Evolutionary conservation across 1,140 invertebrate species (phyloP).

Genomic region (Heliconius nattereri): DNA sequence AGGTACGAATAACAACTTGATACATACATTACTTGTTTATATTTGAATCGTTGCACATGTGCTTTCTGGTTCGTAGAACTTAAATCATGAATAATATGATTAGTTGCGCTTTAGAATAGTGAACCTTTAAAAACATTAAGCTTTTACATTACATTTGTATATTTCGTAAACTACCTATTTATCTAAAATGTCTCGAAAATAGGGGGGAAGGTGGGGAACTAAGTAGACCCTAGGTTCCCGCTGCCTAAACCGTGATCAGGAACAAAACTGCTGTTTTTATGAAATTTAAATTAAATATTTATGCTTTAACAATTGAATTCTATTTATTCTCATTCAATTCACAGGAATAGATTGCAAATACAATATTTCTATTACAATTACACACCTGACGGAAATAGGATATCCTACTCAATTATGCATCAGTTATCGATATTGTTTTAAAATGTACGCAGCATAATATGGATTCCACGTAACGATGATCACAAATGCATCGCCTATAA

Average conservation of each 20-base stretch:
- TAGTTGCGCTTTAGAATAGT: not conserved
- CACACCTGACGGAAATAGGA: slow-evolving; percentile 41
- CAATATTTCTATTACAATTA: slow-evolving; percentile 17
- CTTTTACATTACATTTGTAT: not conserved
- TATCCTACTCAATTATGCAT: slow-evolving; percentile 39
- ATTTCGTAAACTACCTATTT: too few species aligned
- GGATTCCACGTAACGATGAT: slow-evolving; percentile 22
- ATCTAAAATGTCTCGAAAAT: too few species aligned
- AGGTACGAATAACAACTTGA: slow-evolving; percentile 31
- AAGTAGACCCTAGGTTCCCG: too few species aligned
- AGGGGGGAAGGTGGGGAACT: too few species aligned
- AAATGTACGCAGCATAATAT: slow-evolving; percentile 27
- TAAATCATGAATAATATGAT: slow-evolving; percentile 4
- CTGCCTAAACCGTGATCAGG: too few species aligned
- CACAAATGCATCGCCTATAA: slow-evolving; percentile 19
- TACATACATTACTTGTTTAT: slow-evolving; percentile 16
- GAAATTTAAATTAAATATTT: too few species aligned
- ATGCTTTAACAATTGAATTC: too few species aligned
- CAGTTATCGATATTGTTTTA: slow-evolving; percentile 11
- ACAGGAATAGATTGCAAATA: not conserved
- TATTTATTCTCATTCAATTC: not conserved
- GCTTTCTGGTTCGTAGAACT: slow-evolving; percentile 4
- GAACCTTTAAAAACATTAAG: not conserved
- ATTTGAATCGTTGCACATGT: not conserved
- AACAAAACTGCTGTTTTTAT: too few species aligned